Percentiles rank a stretch among this genome's conserved stretches.
Conservation (phyloP, 2,888 invertebrate genomes). For the Ligdia adustata region DNA sequence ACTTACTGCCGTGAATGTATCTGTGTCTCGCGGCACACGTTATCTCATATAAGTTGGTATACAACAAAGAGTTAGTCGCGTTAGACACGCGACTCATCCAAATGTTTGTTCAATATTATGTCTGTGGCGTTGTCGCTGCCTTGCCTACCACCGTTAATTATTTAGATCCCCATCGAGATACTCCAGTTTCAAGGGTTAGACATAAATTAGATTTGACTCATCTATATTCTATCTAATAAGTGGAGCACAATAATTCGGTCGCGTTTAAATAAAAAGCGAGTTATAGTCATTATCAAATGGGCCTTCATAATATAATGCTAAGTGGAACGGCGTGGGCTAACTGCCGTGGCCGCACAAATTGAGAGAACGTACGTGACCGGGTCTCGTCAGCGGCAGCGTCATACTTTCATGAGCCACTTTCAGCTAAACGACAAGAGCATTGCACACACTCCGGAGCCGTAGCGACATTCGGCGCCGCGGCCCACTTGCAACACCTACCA, state of each 20-base stretch:
- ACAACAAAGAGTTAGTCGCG: conserved; percentile 6
- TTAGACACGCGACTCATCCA: conserved; percentile 14
- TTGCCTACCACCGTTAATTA: conserved; percentile 6
- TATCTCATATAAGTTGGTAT: not conserved
- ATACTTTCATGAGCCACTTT: conserved; percentile 70
- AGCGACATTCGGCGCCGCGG: not conserved
- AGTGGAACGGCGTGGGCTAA: conserved; percentile 41
- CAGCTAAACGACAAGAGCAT: conserved; percentile 60
- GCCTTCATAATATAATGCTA: conserved; percentile 41
- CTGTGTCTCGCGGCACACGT: not conserved
- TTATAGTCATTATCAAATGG: conserved; percentile 41
- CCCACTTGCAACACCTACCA: conserved; percentile 50
- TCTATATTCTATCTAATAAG: conserved; percentile 17
- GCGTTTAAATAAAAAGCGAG: conserved; percentile 24
- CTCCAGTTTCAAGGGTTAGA: conserved; percentile 11
- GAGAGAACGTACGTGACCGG: conserved; percentile 62
- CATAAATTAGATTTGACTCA: conserved; percentile 13
- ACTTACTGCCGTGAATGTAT: not conserved
- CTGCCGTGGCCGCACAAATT: conserved; percentile 49
- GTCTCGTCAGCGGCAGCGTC: conserved; percentile 64
- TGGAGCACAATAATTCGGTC: conserved; percentile 23
- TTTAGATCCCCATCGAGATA: conserved; percentile 16
- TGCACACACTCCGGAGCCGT: conserved; percentile 36
- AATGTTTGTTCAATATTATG: conserved; percentile 16
- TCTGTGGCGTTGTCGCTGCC: not conserved